These are phyloP conservation scores for Hyperoplus immaculatus DNA, from an alignment of 2,797 vertebrate genomes.

Conservation along the genomic window DNA sequence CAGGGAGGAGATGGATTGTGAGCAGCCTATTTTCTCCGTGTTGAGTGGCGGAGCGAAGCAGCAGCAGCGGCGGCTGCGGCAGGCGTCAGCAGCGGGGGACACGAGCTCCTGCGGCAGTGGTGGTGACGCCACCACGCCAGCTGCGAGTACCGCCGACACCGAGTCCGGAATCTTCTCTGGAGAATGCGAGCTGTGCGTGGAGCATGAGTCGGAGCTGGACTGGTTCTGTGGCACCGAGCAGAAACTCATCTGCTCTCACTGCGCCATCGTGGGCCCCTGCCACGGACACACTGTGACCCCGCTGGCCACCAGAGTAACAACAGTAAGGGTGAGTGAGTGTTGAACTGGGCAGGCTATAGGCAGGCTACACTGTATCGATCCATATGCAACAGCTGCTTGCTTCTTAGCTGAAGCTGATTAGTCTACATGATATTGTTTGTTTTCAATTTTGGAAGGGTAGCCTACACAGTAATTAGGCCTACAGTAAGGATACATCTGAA, in stretches of 20 bases:
- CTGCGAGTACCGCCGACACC: slow-evolving; percentile 27
- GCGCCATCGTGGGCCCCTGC: slow-evolving; percentile 82
- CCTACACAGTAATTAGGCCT: too few species aligned
- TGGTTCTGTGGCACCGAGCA: slow-evolving; percentile 88
- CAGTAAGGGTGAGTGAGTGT: slow-evolving; percentile 82
- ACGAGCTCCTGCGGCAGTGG: not conserved
- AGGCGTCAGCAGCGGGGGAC: not conserved
- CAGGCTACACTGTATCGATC: not conserved
- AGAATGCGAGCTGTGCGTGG: slow-evolving; percentile 74
- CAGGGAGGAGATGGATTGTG: slow-evolving; percentile 23
- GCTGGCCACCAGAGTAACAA: slow-evolving; percentile 82
- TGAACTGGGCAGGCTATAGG: too few species aligned
- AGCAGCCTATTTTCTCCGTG: slow-evolving; percentile 68
- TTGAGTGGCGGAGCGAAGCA: slow-evolving; percentile 37
- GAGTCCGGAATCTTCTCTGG: slow-evolving; percentile 73
- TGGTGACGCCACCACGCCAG: slow-evolving; percentile 17
- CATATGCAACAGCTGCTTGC: not conserved
- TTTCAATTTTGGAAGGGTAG: not conserved
- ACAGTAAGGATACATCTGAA: too few species aligned
- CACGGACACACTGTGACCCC: slow-evolving; percentile 83
- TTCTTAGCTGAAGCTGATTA: not conserved
- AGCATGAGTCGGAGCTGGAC: slow-evolving; percentile 82
- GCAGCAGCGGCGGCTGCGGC: slow-evolving; percentile 15
- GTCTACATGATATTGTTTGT: not conserved
- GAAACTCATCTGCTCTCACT: slow-evolving; percentile 85